Evolutionary conservation across 2,797 vertebrate species (phyloP), one percentile per base, ranked within the genome.

Genomic region (Chlorospingus flavigularis): DNA sequence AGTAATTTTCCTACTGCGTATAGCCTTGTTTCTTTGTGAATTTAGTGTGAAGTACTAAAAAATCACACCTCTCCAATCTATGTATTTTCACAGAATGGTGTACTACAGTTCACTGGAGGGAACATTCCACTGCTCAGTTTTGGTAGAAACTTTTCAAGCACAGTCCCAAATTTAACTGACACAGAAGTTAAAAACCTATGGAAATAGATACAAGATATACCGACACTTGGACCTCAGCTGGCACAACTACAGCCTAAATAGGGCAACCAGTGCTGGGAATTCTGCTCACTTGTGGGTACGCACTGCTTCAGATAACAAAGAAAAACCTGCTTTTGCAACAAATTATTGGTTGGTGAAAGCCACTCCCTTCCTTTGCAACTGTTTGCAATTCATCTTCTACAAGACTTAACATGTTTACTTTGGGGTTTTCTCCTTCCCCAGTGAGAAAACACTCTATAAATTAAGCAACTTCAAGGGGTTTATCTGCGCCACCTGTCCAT

Each of bases 401-500:
- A 94, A 95, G 94, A 94, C 80, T 73, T 72, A 81, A 92, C 76
- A 68, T 39, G 95, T 83, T 88, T 92, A 80, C 57, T 77, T 83
- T 57, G 73, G 78, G 72, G 60, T 92, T 96, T 91, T 93, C 73
- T 83, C 54, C 73, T 74, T 88, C 45, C 35, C 31, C 72, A 91
- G 31, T 48, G 74, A 86, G 88, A 94, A 95, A 91, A 90, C 0
- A 3, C 50, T 80, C 54, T 23, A 79, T n/a, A 90, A 80, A 93
- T 74, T 39, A 82, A 85, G 60, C 61, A 86, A 70, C 43, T 75
- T 90, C 45, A 60, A 79, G 35, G 19, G 21, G 18, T 72, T 91
- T 67, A 95, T 70, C 72, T 78, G 47, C 0, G 2, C 16, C 74
- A 78, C 35, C 43, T 66, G 65, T 31, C 79, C 61, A 78, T 76